Base-by-base conservation (phyloP, 2,113 vertebrate species). In the Tiliqua scincoides region DNA sequence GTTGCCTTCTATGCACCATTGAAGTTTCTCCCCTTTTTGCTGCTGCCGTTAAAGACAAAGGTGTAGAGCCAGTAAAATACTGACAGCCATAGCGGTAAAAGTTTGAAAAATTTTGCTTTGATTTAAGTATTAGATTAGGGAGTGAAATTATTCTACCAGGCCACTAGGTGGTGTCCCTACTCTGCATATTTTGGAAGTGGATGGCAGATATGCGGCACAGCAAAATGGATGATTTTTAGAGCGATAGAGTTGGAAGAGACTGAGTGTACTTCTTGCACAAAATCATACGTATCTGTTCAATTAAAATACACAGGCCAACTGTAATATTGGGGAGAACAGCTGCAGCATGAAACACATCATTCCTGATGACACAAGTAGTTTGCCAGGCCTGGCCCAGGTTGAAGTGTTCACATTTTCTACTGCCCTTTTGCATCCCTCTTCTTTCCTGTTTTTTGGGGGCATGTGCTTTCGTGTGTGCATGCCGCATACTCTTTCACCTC, bases 151-250 rank as follows among this genome's bases (percentile, higher is more conserved):
- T 74, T 63, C 9, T 27, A 4, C 77, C 57, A 82, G 27, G 59
- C 89, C 91, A 89, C 83, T 74, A 93, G 88, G 80, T 87, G 90
- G 88, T 70, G 12, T 82, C 37, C 83, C 85, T 90, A 88, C 52
- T 76, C 85, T 82, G 79, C 79, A 80, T 83, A 78, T 67, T 11
- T 25, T 27, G 72, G 37, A 68, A 78, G 15, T 11, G 17, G 14
- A 20, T 59, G 84, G 65, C 88, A 79, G 68, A 40, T 85, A 79
- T 93, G 73, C 88, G 91, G 90, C 81, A 86, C 74, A n/a, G 62
- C 68, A 87, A 91, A 89, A 67, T 70, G 37, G 37, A 30, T 18
- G 17, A 27, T 30, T 83, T 59, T 57, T 65, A 80, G 4, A 43
- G 79, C 5, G 23, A 21, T 4, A 52, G 35, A 30, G 68, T 52